Base-by-base conservation (phyloP, 2,797 vertebrate genomes). In the Emys orbicularis region DNA sequence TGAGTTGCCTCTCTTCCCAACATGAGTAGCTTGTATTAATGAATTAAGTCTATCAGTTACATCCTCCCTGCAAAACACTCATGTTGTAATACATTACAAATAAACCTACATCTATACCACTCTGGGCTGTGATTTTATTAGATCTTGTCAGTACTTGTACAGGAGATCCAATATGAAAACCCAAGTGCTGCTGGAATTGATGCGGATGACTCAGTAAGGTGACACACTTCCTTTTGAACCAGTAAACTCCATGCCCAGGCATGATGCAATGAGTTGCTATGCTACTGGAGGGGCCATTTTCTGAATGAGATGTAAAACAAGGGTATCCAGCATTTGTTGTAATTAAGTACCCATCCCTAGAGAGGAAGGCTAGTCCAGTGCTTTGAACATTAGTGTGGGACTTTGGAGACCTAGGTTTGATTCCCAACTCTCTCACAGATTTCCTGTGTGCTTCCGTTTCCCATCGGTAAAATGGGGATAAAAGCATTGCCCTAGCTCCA, bases 1-100 rank as follows among this genome's bases (percentile, higher is more conserved):
- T 13, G 99, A 99, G 93, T 99, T 99, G 96, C 98, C 98, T 93
- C 95, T 98, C 95, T 94, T 99, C 47, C 99, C 99, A 21, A 99
- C 83, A 5, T 98, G 98, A 82, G 98, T 98, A 19, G 98, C 98
- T 95, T 94, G 96, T 83, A 99, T 93, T 86, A 99, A 97, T 15
- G 96, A 96, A 86, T 91, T 97, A 81, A 99, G 97, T 41, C 97
- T 97, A 90, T 97, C 97, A 34, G 84, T 84, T 61, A 99, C 98
- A 1, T 95, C 97, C 94, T 98, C 98, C 97, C 99, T 99, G 96
- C 61, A 96, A 97, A 86, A 93, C 21, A 94, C 84, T 16, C 77
- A 29, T 5, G 34, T 53, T 37, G 84, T 25, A 93, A 85, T 11
- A 49, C 2, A 6, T 2, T 53, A 21, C 56, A 79, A 34, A 54